phyloP scores from a whole-genome alignment of 1,140 invertebrate species.

The Drosophila navojoa region DNA sequence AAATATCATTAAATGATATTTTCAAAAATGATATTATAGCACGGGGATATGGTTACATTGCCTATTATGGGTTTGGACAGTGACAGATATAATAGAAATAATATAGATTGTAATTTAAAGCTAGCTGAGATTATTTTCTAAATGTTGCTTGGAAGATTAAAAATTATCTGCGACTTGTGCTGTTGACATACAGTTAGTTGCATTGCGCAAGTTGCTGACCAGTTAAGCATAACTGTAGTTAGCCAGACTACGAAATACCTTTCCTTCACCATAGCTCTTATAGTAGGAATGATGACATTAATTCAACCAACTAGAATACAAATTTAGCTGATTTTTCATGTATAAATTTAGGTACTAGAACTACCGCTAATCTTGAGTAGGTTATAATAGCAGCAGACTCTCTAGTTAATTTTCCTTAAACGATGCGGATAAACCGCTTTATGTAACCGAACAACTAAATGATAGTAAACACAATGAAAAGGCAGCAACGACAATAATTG shows the following conservation, averaged over 20 bases:
- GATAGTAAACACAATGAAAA: conserved; percentile 10
- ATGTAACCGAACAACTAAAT: conserved; percentile 40
- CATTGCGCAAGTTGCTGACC: conserved; percentile 19
- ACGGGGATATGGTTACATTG: no score
- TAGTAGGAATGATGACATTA: no score
- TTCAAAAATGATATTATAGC: no score
- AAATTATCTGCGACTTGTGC: neutral
- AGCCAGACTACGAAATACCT: no score
- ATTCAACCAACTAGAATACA: no score
- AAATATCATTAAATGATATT: no score
- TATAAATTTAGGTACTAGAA: no score
- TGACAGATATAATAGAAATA: no score
- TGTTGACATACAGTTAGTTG: conserved; percentile 12
- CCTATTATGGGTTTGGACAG: no score
- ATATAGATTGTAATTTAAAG: no score
- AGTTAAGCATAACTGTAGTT: neutral
- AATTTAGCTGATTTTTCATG: no score
- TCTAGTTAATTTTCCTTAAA: conserved; percentile 21
- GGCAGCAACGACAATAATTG: conserved; percentile 16
- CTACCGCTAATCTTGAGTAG: conserved; percentile 32
- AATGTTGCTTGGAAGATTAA: conserved; percentile 1
- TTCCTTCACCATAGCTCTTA: no score
- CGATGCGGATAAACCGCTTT: conserved; percentile 46
- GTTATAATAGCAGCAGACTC: conserved; percentile 22
- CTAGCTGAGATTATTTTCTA: neutral